These are phyloP conservation scores for Orchestia grillus DNA, from an alignment of 1,140 invertebrate species.

Conservation along the genomic window DNA sequence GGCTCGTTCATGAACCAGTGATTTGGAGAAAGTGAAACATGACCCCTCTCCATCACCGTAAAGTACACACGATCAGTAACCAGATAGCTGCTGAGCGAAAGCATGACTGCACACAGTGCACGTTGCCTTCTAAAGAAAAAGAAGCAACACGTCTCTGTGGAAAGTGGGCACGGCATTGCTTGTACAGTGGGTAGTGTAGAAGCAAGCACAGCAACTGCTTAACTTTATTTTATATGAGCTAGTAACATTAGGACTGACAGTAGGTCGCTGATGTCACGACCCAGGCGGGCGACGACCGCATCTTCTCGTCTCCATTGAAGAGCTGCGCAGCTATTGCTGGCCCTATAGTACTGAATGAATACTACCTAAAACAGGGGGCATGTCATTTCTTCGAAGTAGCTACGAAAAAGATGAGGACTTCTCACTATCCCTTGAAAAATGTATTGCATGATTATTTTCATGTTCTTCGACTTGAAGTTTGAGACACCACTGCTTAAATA, in stretches of 20 bases:
- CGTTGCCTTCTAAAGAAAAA: not conserved
- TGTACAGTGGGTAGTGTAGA: not conserved
- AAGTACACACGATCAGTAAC: conserved; percentile 38
- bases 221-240: not conserved
- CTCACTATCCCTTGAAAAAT: not conserved
- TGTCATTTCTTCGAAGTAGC: not conserved
- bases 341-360: not conserved
- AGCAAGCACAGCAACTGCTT: not conserved
- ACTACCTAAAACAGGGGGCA: not conserved
- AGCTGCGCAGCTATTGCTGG: not conserved
- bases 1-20: conserved; percentile 23
- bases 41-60: conserved; percentile 13
- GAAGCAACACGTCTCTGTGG: not conserved
- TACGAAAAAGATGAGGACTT: not conserved
- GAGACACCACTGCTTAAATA: too few relatives aligned
- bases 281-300: not conserved
- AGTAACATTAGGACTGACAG: not conserved
- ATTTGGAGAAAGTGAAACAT: conserved; percentile 49
- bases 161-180: not conserved
- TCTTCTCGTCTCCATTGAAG: not conserved
- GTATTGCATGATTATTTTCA: too few relatives aligned
- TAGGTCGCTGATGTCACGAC: not conserved
- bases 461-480: too few relatives aligned
- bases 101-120: not conserved
- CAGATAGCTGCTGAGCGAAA: conserved; percentile 2